Evolutionary conservation across 2,888 invertebrate genomes (phyloP), one percentile per base, ranked within the genome.

Genomic region (Agonopterix alstromeriana): DNA sequence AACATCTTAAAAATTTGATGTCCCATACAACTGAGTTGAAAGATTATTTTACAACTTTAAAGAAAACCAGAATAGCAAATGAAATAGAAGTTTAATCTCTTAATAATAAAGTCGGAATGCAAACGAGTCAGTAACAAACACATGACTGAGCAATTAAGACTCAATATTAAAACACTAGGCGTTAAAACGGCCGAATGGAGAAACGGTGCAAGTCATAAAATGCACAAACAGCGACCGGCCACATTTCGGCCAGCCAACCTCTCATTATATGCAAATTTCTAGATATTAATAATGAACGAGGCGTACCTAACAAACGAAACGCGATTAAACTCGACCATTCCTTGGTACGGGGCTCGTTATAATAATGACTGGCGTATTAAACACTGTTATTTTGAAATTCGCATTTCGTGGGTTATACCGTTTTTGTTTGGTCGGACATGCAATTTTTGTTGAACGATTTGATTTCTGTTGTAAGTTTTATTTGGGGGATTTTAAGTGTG

Each of bases 231-330:
- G 50, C 48, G 54, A 53, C 56, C 52, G 56, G 59, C 27, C 60
- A 62, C 58, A 65, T 67, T 76, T 71, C 58, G 67, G 63, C 61
- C 56, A 52, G 56, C 56, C 47, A 56, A 53, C 63, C 61, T 49
- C 66, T 73, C 62, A 75, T 76, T 77, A 76, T 63, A 77, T 77
- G 77, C 68, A 74, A 77, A 77, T 76, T 66, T 67, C 60, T 56
- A 58, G 64, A 70, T 71, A 70, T 71, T 73, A 70, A 69, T 72
- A 73, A 73, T 71, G 68, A 73, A 61, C 61, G 63, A 57, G 68
- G 65, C 65, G 58, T 59, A 57, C 58, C 56, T 49, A 61, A 66
- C 67, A 65, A 61, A 66, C 60, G 54, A 64, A 68, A 66, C 53
- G 57, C 66, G 52, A 61, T 53, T 57, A 56, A 54, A 59, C 66